Percentiles rank a stretch among this genome's conserved stretches.
Evolutionary conservation across 2,113 vertebrate species (phyloP).

Genomic region (Willisornis vidua): DNA sequence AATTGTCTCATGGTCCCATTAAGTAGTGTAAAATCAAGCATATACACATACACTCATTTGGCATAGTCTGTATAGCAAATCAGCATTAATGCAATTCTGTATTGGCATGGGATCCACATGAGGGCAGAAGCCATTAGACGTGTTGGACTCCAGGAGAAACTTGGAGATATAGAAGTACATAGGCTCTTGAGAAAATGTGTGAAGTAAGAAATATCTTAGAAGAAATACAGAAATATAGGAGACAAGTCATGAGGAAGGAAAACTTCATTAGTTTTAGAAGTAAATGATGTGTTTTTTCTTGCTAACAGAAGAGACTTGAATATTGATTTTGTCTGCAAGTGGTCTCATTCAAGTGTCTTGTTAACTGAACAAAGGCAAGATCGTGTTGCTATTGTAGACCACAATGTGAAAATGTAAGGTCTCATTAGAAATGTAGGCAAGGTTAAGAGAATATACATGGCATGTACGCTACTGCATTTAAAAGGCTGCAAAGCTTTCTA

Average conservation of each 20-base stretch:
- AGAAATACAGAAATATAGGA: not conserved
- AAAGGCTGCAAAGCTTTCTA: not conserved
- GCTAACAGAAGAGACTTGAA: not conserved
- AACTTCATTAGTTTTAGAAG: not conserved
- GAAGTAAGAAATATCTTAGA: not conserved
- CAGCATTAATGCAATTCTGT: not conserved
- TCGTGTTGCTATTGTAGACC: not conserved
- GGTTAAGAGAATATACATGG: not conserved
- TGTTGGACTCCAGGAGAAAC: not conserved
- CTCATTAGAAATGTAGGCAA: not conserved
- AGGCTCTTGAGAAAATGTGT: not conserved
- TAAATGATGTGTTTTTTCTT: not conserved
- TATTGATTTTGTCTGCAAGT: not conserved
- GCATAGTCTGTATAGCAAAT: not conserved
- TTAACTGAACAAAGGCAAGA: not conserved
- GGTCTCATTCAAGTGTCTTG: not conserved
- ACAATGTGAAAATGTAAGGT: fast-evolving
- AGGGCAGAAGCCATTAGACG: not conserved
- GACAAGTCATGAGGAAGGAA: not conserved
- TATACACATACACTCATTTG: not conserved
- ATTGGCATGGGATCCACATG: not conserved
- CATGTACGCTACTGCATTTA: not conserved
- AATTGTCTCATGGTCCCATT: not conserved
- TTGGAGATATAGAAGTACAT: not conserved
- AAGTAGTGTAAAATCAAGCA: not conserved